Conservation (phyloP, 2,888 invertebrate genomes). For the Magallana nippona region DNA sequence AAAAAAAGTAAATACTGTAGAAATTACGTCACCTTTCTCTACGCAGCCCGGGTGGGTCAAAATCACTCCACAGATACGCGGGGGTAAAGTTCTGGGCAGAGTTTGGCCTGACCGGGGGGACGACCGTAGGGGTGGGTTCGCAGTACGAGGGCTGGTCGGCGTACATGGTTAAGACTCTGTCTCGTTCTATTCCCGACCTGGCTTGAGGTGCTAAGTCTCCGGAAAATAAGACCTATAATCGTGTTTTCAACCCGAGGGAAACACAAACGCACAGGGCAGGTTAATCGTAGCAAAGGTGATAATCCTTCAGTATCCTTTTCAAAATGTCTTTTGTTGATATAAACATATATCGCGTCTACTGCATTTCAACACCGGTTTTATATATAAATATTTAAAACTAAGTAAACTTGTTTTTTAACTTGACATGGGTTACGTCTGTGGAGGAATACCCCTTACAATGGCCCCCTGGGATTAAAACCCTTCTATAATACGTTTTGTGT, state of each 20-base stretch:
- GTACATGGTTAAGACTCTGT: constrained; percentile 22
- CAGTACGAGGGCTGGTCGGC: constrained; percentile 39
- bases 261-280: not conserved
- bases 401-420: constrained; percentile 2
- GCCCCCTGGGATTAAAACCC: constrained; percentile 16
- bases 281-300: not conserved
- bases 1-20: not conserved
- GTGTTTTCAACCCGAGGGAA: not conserved
- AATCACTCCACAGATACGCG: constrained; percentile 59
- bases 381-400: constrained; percentile 6
- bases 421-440: not conserved
- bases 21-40: constrained; percentile 42
- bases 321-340: constrained; percentile 15
- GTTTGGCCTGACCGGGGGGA: constrained; percentile 34
- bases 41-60: constrained; percentile 35
- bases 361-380: not conserved
- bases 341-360: not conserved
- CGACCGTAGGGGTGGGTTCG: constrained; percentile 35
- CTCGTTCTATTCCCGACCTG: not conserved
- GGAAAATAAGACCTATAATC: not conserved
- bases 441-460: constrained; percentile 2
- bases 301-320: not conserved
- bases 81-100: constrained; percentile 55
- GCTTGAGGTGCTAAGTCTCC: not conserved
- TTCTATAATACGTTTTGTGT: constrained; percentile 16